Evolutionary conservation across 1,140 invertebrate species (phyloP).

Genomic region (Macrosteles quadrilineatus): DNA sequence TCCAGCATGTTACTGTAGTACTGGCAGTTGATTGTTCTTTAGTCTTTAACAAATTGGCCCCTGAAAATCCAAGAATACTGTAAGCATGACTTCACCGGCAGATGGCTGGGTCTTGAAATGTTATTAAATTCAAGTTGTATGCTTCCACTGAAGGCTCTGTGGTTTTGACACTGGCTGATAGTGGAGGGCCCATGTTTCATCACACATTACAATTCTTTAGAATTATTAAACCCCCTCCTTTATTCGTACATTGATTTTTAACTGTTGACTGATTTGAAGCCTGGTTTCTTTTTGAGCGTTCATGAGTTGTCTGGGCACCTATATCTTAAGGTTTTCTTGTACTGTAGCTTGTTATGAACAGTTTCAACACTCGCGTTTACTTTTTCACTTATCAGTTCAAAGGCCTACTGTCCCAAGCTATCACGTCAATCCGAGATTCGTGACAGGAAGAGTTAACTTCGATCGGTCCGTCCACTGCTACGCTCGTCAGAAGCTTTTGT

Average conservation of each 20-base stretch:
- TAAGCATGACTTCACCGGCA: background rate
- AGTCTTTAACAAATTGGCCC: background rate
- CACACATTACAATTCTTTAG: background rate
- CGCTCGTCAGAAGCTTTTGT: background rate
- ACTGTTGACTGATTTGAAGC: background rate
- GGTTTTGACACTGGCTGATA: background rate
- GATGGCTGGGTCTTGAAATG: background rate
- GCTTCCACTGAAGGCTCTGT: background rate
- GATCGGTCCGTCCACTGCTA: background rate
- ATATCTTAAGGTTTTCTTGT: background rate
- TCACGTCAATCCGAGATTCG: background rate
- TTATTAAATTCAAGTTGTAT: background rate
- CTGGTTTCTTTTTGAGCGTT: background rate
- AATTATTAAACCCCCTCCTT: background rate
- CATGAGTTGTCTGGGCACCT: background rate
- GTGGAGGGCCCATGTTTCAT: background rate
- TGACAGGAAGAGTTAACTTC: background rate
- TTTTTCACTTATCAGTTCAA: background rate
- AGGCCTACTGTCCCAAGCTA: background rate
- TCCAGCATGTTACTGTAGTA: background rate
- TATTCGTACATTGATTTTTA: background rate
- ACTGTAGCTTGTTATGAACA: background rate
- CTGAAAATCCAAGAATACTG: background rate
- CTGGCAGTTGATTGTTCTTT: background rate
- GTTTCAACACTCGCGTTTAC: background rate